Evolutionary conservation across 1,140 invertebrate genomes (phyloP), one percentile per base, ranked within the genome.

Genomic region (Zeugodacus cucurbitae): DNA sequence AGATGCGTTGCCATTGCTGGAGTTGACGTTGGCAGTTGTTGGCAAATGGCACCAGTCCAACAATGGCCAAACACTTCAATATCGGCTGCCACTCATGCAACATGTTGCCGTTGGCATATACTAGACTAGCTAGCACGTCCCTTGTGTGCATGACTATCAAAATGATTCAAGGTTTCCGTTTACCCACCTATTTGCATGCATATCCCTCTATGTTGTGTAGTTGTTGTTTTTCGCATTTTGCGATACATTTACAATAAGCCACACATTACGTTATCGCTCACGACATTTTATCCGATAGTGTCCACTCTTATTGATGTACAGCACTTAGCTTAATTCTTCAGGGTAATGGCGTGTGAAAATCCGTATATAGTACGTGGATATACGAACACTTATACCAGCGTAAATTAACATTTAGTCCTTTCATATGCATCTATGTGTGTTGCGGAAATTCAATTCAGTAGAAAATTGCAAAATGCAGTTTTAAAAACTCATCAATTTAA

Each of bases 41-140:
- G 44, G 54, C 54, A 29, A 29, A 86, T 34, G 82, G 82, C 54
- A 86, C 82, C 26, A 86, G 29, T 14, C 82, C 82, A 29, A 57
- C 67, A 34, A 74, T 74, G 67, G 34, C 34, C 67, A 74, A 74
- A 34, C 67, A 74, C 67, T 74, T 74, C 32, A 74, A n/a, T 37
- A 74, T 22, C 67, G 67, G 67, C 20, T 74, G 67, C 67, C 67
- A 41, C 34, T 74, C 67, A 22, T 74, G 67, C 67, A 74, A 41
- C 67, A 74, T 74, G 67, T 74, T 74, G 34, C 3, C 8, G 37
- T 8, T 20, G 34, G 34, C 34, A 37, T 22, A 32, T 32, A n/a
- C n/a, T n/a, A 22, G 32, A 74, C 67, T 10, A 62, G 22, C 26
- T 62, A 8, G 5, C 58, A 4, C 17, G 48, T 54, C 48, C 48